Base-by-base conservation (phyloP, 2,113 vertebrate species). In the Microcebus griseorufus region DNA sequence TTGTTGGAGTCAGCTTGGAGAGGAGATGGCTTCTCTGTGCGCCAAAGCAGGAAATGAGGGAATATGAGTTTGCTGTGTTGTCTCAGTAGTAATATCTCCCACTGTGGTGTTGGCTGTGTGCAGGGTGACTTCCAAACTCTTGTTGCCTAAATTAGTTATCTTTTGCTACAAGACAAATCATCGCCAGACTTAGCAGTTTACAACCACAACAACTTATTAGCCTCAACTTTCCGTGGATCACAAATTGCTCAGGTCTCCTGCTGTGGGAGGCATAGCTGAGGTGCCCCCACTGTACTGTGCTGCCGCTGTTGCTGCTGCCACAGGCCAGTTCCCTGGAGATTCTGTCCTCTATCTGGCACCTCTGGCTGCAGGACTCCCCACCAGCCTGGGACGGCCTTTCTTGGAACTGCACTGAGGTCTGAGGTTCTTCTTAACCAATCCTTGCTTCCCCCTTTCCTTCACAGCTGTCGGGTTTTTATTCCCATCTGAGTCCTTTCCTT, bases 381-480 rank as follows among this genome's bases (percentile, higher is more conserved):
- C 20, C 3, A 39, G 72, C 39, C n/a, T 80, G 69, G 45, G 22
- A 39, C 20, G 72, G 34, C 5, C 23, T 88, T 93, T 69, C 72
- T 62, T 64, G 39, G 79, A 83, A 42, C 23, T n/a, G 34, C 8
- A 5, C 45, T 76, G 32, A 55, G 20, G 12, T 65, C 39, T 37
- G 27, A 76, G 64, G 17, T 23, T 34, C 58, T 85, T 88, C 51
- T 85, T 85, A 96, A 76, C 18, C 42, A 67, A 27, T 51, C 22
- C 32, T 90, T 78, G 45, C 73, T 78, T 42, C 12, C 34, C 9
- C 0, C 20, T 80, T 92, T 76, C 32, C 87, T 91, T 96, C 53
- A 89, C 10, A 89, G 60, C 67, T 65, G 70, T 94, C n/a, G 25
- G 53, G 34, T 67, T 94, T 96, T 88, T 96, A 65, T 88, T 90